A percentile compares a stretch with the other conserved stretches of the same genome.
These are phyloP conservation scores for Miltochrista miniata DNA, from an alignment of 2,888 invertebrate genomes.

Conservation along the genomic window DNA sequence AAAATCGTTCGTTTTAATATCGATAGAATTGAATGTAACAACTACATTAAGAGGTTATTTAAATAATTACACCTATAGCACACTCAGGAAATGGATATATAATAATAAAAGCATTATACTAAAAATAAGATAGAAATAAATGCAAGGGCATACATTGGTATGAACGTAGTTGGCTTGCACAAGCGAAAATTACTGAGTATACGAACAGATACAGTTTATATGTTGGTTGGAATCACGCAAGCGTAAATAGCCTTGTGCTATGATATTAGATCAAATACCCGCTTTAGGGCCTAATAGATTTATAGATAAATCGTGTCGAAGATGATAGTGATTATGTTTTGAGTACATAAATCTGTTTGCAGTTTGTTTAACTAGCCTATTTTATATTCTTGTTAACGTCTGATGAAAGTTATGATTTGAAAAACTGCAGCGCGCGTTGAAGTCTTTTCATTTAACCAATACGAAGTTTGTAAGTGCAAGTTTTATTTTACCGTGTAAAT, in stretches of 20 bases:
- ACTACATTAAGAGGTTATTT: too few species aligned
- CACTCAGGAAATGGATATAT: too few species aligned
- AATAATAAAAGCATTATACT: background rate
- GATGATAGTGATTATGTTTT: background rate
- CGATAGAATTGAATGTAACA: too few species aligned
- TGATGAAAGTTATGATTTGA: background rate
- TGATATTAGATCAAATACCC: conserved; percentile 42
- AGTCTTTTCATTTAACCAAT: too few species aligned
- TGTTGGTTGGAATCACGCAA: conserved; percentile 45
- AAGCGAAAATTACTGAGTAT: conserved; percentile 19
- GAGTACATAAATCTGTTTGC: background rate
- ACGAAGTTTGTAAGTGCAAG: too few species aligned
- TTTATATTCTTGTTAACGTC: background rate
- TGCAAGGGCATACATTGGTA: conserved; percentile 13
- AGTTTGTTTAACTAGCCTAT: too few species aligned
- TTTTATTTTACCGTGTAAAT: too few species aligned
- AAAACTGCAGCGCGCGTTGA: too few species aligned
- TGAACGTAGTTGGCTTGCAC: conserved; percentile 13
- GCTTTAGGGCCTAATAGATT: conserved; percentile 16
- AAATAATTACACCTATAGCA: too few species aligned
- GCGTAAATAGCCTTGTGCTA: conserved; percentile 45
- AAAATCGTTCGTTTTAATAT: too few species aligned
- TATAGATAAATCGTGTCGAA: background rate
- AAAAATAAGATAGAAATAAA: background rate
- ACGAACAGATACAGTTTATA: conserved; percentile 22